Percentiles rank a stretch among this genome's conserved stretches.
These are phyloP conservation scores for Melinaea marsaeus DNA, from an alignment of 2,888 invertebrate genomes.

Conservation along the genomic window DNA sequence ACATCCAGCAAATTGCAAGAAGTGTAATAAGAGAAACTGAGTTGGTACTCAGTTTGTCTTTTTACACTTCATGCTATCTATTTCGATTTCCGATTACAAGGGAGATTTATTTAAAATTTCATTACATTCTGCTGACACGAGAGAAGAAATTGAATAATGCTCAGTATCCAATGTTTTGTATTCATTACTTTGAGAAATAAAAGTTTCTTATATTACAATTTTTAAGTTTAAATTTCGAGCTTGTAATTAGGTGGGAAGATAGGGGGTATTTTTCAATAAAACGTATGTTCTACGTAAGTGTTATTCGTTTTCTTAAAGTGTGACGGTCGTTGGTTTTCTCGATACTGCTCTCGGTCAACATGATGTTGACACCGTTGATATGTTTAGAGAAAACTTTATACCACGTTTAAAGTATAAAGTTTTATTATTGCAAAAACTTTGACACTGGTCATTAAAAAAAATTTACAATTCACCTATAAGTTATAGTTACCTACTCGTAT, in stretches of 20 bases:
- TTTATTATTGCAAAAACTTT: constrained; percentile 50
- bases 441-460: too few relatives aligned
- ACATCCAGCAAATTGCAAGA: constrained; percentile 8
- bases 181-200: constrained; percentile 2
- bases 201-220: background rate
- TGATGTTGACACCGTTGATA: constrained; percentile 36
- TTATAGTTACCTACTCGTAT: too few relatives aligned
- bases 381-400: constrained; percentile 56
- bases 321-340: constrained; percentile 21
- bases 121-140: constrained; percentile 37
- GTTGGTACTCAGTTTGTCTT: constrained; percentile 18
- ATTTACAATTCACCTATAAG: too few relatives aligned
- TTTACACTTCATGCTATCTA: too few relatives aligned
- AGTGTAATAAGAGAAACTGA: constrained; percentile 9
- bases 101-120: constrained; percentile 40
- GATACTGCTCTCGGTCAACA: constrained; percentile 4
- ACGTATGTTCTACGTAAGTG: too few relatives aligned
- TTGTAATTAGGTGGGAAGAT: background rate
- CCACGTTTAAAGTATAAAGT: constrained; percentile 44
- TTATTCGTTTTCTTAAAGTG: constrained; percentile 3
- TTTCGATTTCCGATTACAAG: constrained; percentile 27
- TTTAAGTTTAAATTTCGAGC: background rate
- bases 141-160: constrained; percentile 12
- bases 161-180: constrained; percentile 7
- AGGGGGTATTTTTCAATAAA: background rate